phyloP scores from a whole-genome alignment of 1,140 invertebrate species.

The Megathymus violae region DNA sequence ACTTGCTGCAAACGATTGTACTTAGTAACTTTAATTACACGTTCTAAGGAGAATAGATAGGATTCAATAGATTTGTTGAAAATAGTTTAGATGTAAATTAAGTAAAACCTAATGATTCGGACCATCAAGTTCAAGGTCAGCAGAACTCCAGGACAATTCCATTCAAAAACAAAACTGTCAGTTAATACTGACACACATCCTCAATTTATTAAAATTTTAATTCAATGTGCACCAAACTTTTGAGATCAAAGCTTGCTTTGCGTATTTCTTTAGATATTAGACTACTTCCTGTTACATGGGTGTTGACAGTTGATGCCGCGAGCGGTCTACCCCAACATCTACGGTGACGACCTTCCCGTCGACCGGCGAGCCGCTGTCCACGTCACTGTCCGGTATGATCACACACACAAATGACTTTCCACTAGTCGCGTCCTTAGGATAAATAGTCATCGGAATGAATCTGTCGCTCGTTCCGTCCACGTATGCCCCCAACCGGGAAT shows the following conservation, averaged over 20 bases:
- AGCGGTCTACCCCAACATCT: constrained; percentile 76
- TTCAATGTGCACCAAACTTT: no score
- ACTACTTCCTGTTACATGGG: constrained; percentile 72
- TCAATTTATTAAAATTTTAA: no score
- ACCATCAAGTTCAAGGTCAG: no score
- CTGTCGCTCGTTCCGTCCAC: constrained; percentile 91
- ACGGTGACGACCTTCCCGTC: constrained; percentile 73
- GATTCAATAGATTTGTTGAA: no score
- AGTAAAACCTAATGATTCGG: no score
- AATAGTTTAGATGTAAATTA: no score
- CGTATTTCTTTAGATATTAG: constrained; percentile 9
- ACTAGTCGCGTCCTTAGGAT: constrained; percentile 90
- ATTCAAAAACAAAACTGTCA: no score
- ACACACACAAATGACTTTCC: constrained; percentile 95
- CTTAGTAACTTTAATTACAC: neutral
- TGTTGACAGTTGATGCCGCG: constrained; percentile 79
- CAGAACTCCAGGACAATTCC: no score
- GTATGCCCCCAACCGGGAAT: constrained; percentile 91
- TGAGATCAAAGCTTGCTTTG: neutral
- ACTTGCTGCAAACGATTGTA: neutral
- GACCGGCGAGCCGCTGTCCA: constrained; percentile 69
- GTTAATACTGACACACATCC: no score
- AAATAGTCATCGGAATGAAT: constrained; percentile 95
- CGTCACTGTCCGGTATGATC: constrained; percentile 92
- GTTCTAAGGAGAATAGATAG: no score